phyloP scores from a whole-genome alignment of 2,888 invertebrate genomes.

The Ischnura elegans region DNA sequence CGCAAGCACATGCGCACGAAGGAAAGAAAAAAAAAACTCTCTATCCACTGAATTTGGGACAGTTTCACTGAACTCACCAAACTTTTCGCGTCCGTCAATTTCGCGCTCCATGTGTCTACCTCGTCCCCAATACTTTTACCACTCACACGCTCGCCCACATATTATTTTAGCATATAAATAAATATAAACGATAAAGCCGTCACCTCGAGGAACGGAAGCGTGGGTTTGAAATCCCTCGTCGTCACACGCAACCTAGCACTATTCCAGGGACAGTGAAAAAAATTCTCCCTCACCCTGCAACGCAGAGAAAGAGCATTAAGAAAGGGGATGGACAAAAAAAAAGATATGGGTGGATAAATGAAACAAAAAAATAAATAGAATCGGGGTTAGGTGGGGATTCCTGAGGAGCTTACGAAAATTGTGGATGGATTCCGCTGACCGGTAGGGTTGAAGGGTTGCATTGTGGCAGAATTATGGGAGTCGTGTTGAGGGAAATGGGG shows the following conservation, averaged over 20 bases:
- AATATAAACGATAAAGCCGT: neutral
- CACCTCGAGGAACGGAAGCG: neutral
- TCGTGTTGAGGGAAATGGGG: neutral
- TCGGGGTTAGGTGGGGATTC: neutral
- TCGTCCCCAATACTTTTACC: neutral
- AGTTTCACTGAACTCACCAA: neutral
- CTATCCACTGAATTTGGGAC: neutral
- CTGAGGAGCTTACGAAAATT: constrained; percentile 16
- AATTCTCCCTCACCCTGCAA: neutral
- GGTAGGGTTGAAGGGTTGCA: constrained; percentile 15
- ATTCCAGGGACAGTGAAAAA: neutral
- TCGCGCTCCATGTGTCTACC: neutral
- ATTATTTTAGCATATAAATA: neutral
- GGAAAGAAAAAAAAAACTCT: no score
- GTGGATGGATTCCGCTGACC: neutral
- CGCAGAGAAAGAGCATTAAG: neutral
- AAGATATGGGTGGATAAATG: neutral
- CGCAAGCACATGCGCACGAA: no score
- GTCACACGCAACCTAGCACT: neutral
- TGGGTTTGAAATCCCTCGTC: neutral
- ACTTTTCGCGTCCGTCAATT: neutral
- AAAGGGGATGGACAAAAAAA: neutral
- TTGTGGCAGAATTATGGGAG: neutral
- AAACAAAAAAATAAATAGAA: neutral
- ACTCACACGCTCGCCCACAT: neutral